Base-by-base conservation (phyloP, 92 coral and sea anemone species). In the Bergia sp. region DNA sequence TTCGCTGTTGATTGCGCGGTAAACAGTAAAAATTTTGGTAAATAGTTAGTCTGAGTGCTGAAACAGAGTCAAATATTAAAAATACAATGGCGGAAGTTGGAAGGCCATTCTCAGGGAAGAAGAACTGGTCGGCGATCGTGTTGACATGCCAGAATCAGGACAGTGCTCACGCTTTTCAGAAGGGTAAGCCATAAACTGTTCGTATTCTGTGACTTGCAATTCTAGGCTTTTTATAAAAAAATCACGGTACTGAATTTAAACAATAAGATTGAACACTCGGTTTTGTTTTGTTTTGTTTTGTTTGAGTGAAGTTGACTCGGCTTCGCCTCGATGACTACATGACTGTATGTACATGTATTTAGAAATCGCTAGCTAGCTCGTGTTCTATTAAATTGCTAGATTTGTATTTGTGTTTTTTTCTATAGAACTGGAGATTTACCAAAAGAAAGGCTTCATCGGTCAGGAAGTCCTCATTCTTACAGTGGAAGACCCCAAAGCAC, bases 111-210 rank as follows among this genome's bases (percentile, higher is more conserved):
- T n/a, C 78, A 44, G 67, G 65, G 39, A 89, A 88, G 37, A 61
- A n/a, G n/a, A 29, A 29, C 29, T 96, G 99, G 98, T 92, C 99
- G 8, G 99, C 99, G 55, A 88, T 96, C 39, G 99, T 96, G 49
- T 81, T 96, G 78, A 96, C 99, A 69, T 96, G 99, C 61, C 98
- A 96, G 84, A 92, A 78, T 66, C 90, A 92, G 86, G 83, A 90
- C 47, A 90, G 94, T 42, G 93, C 98, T 43, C 91, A 96, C 73
- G 96, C 95, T 40, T 92, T 91, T 82, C 94, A 96, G 85, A 92
- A 90, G 91, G 99, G 99, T 96, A 89, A 83, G 43, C 1, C 3
- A 11, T 53, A 16, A 44, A 1, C 67, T 61, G 3, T 61, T 15
- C 16, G 23, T 61, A 61, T 53, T 38, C 37, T 6, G 44, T 9